These are phyloP conservation scores for Decapterus maruadsi DNA, from an alignment of 2,797 vertebrate genomes.

Conservation along the genomic window DNA sequence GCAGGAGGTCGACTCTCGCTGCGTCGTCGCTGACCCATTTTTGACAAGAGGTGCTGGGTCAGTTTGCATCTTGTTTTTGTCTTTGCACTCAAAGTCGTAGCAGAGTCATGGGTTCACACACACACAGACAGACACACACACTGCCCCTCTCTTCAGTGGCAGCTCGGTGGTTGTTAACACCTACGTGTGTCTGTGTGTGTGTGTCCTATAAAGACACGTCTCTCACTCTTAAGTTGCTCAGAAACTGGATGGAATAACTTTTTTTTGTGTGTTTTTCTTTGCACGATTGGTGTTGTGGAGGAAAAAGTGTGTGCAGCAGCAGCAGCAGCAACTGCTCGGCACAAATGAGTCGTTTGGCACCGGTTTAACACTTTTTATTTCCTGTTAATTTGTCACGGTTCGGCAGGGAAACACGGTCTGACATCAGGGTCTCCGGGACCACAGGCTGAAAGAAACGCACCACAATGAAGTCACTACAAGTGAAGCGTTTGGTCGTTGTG, in stretches of 20 bases:
- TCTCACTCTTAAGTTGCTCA: too few species aligned
- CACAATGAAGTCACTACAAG: not conserved
- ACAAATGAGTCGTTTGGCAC: not conserved
- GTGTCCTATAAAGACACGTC: not conserved
- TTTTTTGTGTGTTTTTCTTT: not conserved
- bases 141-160: too few species aligned
- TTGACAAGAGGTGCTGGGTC: constrained; percentile 16
- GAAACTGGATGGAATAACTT: not conserved
- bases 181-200: not conserved
- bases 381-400: not conserved
- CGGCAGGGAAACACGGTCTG: not conserved
- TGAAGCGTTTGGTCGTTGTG: too few species aligned
- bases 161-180: too few species aligned
- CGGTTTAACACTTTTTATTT: not conserved
- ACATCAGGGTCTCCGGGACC: not conserved
- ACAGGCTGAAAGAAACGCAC: not conserved
- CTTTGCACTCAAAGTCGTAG: not conserved
- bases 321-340: not conserved
- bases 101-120: not conserved
- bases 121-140: too few species aligned
- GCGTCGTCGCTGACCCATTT: constrained; percentile 31
- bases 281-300: not conserved
- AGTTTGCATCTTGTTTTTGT: not conserved
- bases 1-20: not conserved
- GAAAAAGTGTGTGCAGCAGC: not conserved